phyloP scores from a whole-genome alignment of 2,888 invertebrate species.

The Notodonta dromedarius region DNA sequence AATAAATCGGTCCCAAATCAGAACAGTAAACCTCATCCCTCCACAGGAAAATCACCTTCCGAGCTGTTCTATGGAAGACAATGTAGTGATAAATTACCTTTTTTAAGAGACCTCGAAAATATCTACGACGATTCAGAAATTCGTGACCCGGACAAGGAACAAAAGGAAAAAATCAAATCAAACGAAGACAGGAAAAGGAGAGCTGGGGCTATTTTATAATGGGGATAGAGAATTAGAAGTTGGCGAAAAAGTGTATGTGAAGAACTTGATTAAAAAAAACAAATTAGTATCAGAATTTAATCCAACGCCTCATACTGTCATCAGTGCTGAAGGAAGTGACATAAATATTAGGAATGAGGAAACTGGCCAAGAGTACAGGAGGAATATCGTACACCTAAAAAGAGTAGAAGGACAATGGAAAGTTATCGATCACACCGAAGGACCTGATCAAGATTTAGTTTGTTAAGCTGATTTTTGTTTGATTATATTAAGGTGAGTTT shows the following conservation, averaged over 20 bases:
- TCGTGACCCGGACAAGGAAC: slow-evolving; percentile 28
- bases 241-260: slow-evolving; percentile 30
- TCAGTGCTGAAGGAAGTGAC: slow-evolving; percentile 15
- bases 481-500: no score
- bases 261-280: slow-evolving; percentile 19
- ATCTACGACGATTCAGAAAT: slow-evolving; percentile 20
- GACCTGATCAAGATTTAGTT: no score
- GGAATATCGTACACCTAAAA: slow-evolving; percentile 24
- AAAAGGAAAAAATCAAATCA: slow-evolving; percentile 26
- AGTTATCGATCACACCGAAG: not conserved
- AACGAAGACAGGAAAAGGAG: slow-evolving; percentile 21
- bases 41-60: slow-evolving; percentile 39
- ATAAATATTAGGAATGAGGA: slow-evolving; percentile 17
- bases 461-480: no score
- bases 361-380: no score
- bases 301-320: slow-evolving; percentile 20
- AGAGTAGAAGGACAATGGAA: slow-evolving; percentile 25
- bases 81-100: slow-evolving; percentile 38
- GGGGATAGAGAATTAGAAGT: slow-evolving; percentile 15
- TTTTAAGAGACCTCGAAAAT: slow-evolving; percentile 16
- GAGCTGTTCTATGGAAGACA: slow-evolving; percentile 35
- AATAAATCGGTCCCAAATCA: no score
- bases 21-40: slow-evolving; percentile 40
- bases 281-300: slow-evolving; percentile 22
- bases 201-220: no score